A percentile compares a stretch with the other conserved stretches of the same genome.
Evolutionary conservation across 2,888 invertebrate genomes (phyloP).

Genomic region (Rutpela maculata): DNA sequence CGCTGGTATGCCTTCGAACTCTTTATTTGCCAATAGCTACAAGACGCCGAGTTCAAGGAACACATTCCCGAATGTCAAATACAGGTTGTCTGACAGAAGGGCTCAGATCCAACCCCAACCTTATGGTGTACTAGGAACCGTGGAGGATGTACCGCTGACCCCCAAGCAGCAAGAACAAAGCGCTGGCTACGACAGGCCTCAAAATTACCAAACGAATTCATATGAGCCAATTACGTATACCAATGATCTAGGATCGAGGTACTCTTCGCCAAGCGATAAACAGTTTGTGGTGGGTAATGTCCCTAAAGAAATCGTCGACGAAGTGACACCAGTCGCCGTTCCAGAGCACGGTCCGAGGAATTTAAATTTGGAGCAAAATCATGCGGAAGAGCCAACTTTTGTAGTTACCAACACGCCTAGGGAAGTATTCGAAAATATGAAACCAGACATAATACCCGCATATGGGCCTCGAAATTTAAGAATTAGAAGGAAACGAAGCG

Average conservation of each 20-base stretch:
- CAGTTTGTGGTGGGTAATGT: conserved; percentile 83
- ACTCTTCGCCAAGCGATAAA: conserved; percentile 42
- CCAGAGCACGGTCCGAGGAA: conserved; percentile 81
- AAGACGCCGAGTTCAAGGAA: conserved; percentile 62
- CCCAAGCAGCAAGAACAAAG: conserved; percentile 13
- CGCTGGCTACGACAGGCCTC: not conserved
- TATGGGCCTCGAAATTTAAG: conserved; percentile 37
- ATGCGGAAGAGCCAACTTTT: conserved; percentile 27
- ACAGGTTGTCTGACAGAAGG: conserved; percentile 63
- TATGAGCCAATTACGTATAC: conserved; percentile 16
- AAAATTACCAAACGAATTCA: conserved; percentile 8
- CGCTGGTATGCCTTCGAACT: conserved; percentile 75
- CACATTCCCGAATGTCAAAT: conserved; percentile 56
- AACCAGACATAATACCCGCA: not conserved
- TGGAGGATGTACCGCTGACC: conserved; percentile 62
- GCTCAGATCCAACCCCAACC: conserved; percentile 54
- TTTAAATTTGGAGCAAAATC: conserved; percentile 48
- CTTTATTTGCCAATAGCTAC: conserved; percentile 55
- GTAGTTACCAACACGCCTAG: conserved; percentile 7
- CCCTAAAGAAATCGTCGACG: conserved; percentile 76
- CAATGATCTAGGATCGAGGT: not conserved
- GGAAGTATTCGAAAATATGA: not conserved
- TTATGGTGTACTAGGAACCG: conserved; percentile 59
- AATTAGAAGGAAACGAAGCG: conserved; percentile 42
- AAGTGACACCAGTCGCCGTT: conserved; percentile 78